These are phyloP conservation scores for Callimorpha dominula DNA, from an alignment of 2,888 invertebrate species.

Conservation along the genomic window DNA sequence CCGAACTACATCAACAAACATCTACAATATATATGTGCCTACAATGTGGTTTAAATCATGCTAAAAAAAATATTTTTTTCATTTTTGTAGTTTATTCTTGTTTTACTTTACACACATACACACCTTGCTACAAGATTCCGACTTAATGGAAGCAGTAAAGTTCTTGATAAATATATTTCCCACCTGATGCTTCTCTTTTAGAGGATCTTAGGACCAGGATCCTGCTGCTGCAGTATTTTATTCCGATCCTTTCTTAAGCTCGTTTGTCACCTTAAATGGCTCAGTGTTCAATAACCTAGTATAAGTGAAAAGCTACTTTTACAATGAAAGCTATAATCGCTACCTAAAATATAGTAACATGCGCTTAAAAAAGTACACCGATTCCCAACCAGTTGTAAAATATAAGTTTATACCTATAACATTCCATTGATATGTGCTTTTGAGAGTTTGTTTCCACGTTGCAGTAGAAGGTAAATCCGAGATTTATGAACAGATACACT, in stretches of 20 bases:
- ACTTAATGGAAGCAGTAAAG: not conserved
- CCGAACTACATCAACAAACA: slow-evolving; percentile 42
- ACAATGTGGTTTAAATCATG: slow-evolving; percentile 45
- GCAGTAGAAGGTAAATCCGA: slow-evolving; percentile 40
- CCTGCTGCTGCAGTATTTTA: not conserved
- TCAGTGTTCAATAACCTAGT: not conserved
- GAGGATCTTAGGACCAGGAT: not conserved
- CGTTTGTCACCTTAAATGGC: too few species aligned
- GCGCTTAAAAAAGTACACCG: not conserved
- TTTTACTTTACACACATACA: not conserved
- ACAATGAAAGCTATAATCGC: not conserved
- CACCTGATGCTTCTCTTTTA: not conserved
- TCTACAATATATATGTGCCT: slow-evolving; percentile 37
- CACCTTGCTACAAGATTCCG: not conserved
- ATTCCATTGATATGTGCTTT: slow-evolving; percentile 24
- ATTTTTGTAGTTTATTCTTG: slow-evolving; percentile 6
- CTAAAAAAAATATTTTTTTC: slow-evolving; percentile 23
- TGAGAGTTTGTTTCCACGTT: slow-evolving; percentile 43
- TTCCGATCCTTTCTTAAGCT: too few species aligned
- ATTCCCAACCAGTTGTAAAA: slow-evolving; percentile 11
- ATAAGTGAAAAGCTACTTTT: too few species aligned
- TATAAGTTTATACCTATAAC: not conserved
- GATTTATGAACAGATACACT: slow-evolving; percentile 47
- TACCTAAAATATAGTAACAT: not conserved
- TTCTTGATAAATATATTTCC: not conserved